Evolutionary conservation across 2,888 invertebrate species (phyloP).

Genomic region (Piscicola geometra): DNA sequence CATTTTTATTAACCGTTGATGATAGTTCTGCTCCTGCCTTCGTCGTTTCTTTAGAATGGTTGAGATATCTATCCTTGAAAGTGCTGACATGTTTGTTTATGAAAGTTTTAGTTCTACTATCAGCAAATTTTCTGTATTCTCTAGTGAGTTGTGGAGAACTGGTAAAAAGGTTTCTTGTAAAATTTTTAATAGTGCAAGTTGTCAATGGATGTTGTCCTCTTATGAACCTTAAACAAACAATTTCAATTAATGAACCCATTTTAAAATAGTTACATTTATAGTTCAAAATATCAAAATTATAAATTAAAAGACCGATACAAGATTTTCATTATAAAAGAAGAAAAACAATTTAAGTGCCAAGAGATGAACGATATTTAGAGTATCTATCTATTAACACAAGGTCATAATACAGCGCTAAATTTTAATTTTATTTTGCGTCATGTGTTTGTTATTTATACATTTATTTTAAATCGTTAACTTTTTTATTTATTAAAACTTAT

Average conservation of each 20-base stretch:
- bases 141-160: neutral
- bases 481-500: too few species aligned
- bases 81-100: neutral
- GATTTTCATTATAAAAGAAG: too few species aligned
- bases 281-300: too few species aligned
- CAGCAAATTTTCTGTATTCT: neutral
- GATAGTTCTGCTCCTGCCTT: neutral
- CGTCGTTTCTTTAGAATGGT: neutral
- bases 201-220: neutral
- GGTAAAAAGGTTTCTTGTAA: constrained; percentile 1
- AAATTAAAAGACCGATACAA: too few species aligned
- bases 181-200: too few species aligned
- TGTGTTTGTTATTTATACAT: too few species aligned
- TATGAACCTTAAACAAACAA: neutral
- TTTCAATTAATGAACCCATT: neutral
- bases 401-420: too few species aligned
- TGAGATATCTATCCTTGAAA: neutral
- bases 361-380: too few species aligned
- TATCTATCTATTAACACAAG: too few species aligned
- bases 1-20: neutral
- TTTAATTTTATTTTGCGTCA: too few species aligned
- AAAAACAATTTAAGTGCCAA: too few species aligned
- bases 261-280: neutral
- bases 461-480: too few species aligned
- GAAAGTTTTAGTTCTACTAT: neutral